Percentiles rank a stretch among this genome's conserved stretches.
These are phyloP conservation scores for Resseliella maxima DNA, from an alignment of 2,888 invertebrate species.

Conservation along the genomic window DNA sequence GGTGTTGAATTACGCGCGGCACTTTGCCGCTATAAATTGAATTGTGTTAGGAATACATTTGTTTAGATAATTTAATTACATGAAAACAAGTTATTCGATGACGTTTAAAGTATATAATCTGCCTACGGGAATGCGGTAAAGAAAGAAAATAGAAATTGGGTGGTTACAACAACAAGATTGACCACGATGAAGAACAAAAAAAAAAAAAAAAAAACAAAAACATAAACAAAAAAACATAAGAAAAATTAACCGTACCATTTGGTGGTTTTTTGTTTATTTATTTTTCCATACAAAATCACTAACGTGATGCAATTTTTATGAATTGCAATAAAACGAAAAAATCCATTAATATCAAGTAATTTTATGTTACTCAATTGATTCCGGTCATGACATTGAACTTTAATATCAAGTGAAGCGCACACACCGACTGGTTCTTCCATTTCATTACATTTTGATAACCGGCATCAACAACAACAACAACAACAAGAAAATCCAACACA, in stretches of 20 bases:
- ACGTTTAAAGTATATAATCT: slow-evolving; percentile 1
- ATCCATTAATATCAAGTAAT: slow-evolving; percentile 19
- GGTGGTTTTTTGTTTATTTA: background rate
- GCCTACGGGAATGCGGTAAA: background rate
- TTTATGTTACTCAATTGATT: background rate
- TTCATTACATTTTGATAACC: background rate
- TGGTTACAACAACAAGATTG: background rate
- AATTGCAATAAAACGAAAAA: background rate
- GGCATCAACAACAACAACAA: background rate
- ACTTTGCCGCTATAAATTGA: background rate
- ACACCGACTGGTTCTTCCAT: background rate
- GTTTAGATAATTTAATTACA: background rate
- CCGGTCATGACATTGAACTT: slow-evolving; percentile 51
- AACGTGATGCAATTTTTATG: slow-evolving; percentile 29
- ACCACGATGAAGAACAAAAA: background rate
- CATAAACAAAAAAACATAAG: background rate
- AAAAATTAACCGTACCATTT: slow-evolving; percentile 33
- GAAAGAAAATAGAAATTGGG: background rate
- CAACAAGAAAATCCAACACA: background rate
- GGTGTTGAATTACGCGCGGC: no score
- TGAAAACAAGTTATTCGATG: background rate
- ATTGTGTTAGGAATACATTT: background rate
- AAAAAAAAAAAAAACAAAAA: no score
- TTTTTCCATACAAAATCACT: background rate
- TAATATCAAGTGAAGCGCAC: background rate